Base-by-base conservation (phyloP, 2,797 vertebrate species). In the Adrianichthys oophorus region DNA sequence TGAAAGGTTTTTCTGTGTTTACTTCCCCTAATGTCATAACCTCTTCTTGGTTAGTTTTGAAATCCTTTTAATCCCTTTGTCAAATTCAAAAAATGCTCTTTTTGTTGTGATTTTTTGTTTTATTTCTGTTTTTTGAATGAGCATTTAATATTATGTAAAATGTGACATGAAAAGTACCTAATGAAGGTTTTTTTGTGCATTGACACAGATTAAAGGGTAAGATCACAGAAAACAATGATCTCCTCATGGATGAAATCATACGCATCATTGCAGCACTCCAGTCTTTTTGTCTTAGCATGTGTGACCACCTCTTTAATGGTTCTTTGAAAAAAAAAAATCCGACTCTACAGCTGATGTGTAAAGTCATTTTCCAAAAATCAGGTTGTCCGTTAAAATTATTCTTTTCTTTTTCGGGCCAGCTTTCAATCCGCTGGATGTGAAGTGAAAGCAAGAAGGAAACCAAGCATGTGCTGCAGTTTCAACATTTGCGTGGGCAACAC, bases 401-500 rank as follows among this genome's bases (percentile, higher is more conserved):
- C 57, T 70, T 63, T 63, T 55, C 50, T 71, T 61, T 71, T 61
- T 78, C 66, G 72, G 46, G 65, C 61, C 45, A 70, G 78, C 65
- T 67, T 68, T 65, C 79, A 79, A 60, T 65, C 71, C 68, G 55
- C 18, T 66, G 68, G 58, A 78, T 70, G 62, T 75, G 62, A 93
- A 95, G 93, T 92, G 90, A 93, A 91, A 78, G 89, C 70, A 54
- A 42, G 48, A 62, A 54, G 26, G 46, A 91, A 92, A 83, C 85
- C 65, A 54, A 71, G 60, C 81, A 93, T 93, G 87, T 93, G 87
- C 93, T 92, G 56, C 93, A 92, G 67, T 77, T 95, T 89, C 91
- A 94, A 82, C 86, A 92, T 24, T 90, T 85, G 51, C 87, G 92
- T 81, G 91, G 93, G 79, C 91, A 95, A 67, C 90, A 93, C 46